These are phyloP conservation scores for Coregonus ussuriensis DNA, from an alignment of 2,797 vertebrate genomes.

Conservation along the genomic window DNA sequence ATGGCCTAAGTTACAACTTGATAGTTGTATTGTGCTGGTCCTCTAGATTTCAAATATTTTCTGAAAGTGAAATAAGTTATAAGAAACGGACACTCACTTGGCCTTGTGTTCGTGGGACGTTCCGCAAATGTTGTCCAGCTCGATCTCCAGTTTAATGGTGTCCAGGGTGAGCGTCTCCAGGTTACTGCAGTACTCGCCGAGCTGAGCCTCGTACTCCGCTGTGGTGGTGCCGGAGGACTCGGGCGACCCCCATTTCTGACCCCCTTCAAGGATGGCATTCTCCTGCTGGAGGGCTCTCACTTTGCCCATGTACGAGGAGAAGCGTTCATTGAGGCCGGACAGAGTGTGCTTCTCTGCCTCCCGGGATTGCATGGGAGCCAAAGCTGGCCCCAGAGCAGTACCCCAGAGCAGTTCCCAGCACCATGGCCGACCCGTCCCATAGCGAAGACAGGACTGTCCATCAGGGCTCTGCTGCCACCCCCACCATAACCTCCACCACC, in stretches of 20 bases:
- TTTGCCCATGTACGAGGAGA: conserved; percentile 63
- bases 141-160: conserved; percentile 66
- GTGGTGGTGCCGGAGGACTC: conserved; percentile 52
- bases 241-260: conserved; percentile 42
- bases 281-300: conserved; percentile 61
- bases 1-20: too few species aligned
- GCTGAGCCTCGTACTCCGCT: conserved; percentile 60
- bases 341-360: conserved; percentile 63
- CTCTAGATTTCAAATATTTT: too few species aligned
- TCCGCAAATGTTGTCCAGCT: conserved; percentile 67
- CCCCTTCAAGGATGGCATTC: conserved; percentile 63
- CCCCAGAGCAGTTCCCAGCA: conserved; percentile 10
- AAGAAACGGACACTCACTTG: conserved; percentile 52
- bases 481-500: too few species aligned
- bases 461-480: conserved; percentile 26
- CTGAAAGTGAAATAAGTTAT: too few species aligned
- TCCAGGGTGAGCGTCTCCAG: conserved; percentile 64
- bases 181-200: conserved; percentile 61
- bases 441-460: conserved; percentile 60
- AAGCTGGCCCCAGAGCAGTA: conserved; percentile 13
- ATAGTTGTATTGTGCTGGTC: too few species aligned
- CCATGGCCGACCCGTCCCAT: conserved; percentile 38
- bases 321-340: conserved; percentile 64
- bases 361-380: conserved; percentile 56
- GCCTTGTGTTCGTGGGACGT: conserved; percentile 66